Base-by-base conservation (phyloP, 2,888 invertebrate genomes). In the Ypsolopha sequella region DNA sequence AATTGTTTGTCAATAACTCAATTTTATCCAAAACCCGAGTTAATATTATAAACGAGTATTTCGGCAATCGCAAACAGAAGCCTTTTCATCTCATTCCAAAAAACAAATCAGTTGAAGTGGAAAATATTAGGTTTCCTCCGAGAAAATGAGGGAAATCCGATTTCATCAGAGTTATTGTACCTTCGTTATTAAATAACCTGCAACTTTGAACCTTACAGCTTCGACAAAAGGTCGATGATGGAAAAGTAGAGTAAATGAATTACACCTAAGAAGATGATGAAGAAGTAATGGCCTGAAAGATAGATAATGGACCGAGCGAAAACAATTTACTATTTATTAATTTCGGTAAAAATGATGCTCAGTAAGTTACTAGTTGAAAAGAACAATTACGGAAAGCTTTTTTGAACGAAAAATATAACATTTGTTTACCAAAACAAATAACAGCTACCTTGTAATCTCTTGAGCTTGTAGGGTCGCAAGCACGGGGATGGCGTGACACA, bases 91-190 rank as follows among this genome's bases (percentile, higher is more conserved):
- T n/a, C 8, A 46, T 13, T 24, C 24, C 24, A 4, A n/a, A 11
- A 46, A 43, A 43, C 10, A 46, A 46, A 46, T 35, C 34, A 46
- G 36, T 35, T 35, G 46, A 35, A 33, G 46, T 33, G 46, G 46
- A 46, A 46, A 46, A 34, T 46, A 46, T 46, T 46, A 46, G 46
- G 46, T 46, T 46, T 46, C 46, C 46, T 46, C 34, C 7, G 43
- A 43, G 46, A 46, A 46, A 46, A 46, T 46, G 46, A 46, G 46
- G 33, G 34, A 46, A 35, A 46, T 46, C 46, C 46, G 46, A 46
- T 46, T 46, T 35, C 1, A 11, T 11, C 11, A 11, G n/a, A 46
- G 33, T 45, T 34, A 33, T 46, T 35, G 11, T 43, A 43, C 43
- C 43, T 14, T 43, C 24, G 43, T 7, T 24, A 43, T 13, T 7